Evolutionary conservation across 2,797 vertebrate genomes (phyloP), one percentile per base, ranked within the genome.

Genomic region (Chrysocyon brachyurus): DNA sequence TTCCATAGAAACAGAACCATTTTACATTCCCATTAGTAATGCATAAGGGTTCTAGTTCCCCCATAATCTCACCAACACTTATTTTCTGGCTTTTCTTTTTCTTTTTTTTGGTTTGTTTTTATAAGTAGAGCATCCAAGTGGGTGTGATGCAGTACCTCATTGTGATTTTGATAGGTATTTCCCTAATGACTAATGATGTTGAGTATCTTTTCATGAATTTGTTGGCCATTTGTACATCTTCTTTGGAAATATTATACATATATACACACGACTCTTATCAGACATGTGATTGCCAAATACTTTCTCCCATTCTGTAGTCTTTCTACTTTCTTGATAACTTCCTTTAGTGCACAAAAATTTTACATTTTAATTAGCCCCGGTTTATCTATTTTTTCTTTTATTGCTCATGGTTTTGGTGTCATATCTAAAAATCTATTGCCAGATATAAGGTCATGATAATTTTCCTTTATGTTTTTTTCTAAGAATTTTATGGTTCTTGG

Each of bases 161-260:
- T 57, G 91, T 66, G 72, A 14, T 77, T 86, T 57, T 86, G 61
- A 77, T n/a, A 77, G 56, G 82, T 36, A 66, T 77, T 92, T 85
- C 70, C 26, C 28, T 92, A 33, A 72, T 72, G 21, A 40, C 49
- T 86, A 92, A 64, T 26, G 36, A 63, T 66, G 70, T 6, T 77
- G 70, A 83, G 1, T 52, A 72, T 84, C 17, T 49, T 88, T 88
- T 49, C 28, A 87, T 40, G 54, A 59, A 12, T 17, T 75, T 63
- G 22, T 54, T 75, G 24, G 57, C 5, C 46, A 92, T 54, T 36
- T 64, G 46, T 31, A 28, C 22, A 92, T 66, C 36, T 72, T 91
- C 33, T 66, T 46, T 28, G 22, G 15, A 70, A 54, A 26, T 46
- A 46, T 46, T 54, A 54, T 15, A 54, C 54, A 54, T 15, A 16